Evolutionary conservation across 2,113 vertebrate species (phyloP).

Genomic region (Merops nubicus): DNA sequence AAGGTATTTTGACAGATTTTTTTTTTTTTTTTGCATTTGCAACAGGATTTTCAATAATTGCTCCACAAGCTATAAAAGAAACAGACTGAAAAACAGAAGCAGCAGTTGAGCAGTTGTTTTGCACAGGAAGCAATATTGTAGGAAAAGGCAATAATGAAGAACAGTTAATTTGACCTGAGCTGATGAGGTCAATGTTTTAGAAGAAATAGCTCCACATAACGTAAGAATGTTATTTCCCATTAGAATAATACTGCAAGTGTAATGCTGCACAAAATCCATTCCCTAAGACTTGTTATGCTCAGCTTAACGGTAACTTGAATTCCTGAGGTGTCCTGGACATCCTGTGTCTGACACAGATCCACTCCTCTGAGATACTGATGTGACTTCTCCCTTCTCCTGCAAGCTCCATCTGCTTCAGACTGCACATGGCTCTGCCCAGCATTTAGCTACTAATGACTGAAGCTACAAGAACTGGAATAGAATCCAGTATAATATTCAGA

Average conservation of each 20-base stretch:
- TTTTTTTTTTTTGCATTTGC: not conserved
- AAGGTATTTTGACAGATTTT: constrained; percentile 22
- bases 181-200: constrained; percentile 35
- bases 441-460: not conserved
- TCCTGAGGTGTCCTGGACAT: constrained; percentile 16
- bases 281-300: not conserved
- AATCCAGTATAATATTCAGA: not conserved
- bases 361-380: not conserved
- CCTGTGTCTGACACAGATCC: constrained; percentile 3
- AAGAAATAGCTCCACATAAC: not conserved
- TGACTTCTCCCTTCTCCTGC: not conserved
- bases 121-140: constrained; percentile 57
- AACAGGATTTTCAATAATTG: constrained; percentile 47
- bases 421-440: not conserved
- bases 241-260: constrained; percentile 5
- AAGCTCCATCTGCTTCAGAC: not conserved
- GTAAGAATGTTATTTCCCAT: not conserved
- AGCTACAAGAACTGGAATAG: not conserved
- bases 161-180: constrained; percentile 40
- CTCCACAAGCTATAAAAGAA: constrained; percentile 49
- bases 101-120: not conserved
- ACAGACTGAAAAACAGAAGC: constrained; percentile 40
- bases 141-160: constrained; percentile 47
- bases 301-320: not conserved
- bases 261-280: not conserved